Conservation (phyloP, 2,888 invertebrate genomes). For the Pandemis cinnamomeana region DNA sequence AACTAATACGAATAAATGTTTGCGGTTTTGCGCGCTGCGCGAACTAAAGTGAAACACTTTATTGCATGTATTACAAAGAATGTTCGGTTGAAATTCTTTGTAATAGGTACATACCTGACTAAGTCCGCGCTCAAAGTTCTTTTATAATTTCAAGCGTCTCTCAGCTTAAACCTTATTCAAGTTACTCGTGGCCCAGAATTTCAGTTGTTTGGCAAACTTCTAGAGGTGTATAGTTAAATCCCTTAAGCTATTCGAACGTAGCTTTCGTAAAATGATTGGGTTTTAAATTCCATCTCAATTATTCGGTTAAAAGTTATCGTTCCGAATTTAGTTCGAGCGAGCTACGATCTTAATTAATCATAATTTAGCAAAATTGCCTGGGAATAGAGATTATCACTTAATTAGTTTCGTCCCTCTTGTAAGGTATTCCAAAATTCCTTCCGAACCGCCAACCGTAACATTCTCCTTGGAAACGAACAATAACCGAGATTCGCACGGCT, state of each 20-base stretch:
- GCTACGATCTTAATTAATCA: slow-evolving; percentile 28
- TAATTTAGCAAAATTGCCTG: slow-evolving; percentile 33
- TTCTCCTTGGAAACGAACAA: slow-evolving; percentile 56
- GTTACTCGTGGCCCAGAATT: slow-evolving; percentile 5
- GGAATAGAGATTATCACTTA: slow-evolving; percentile 24
- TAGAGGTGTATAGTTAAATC: neutral
- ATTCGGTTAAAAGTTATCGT: slow-evolving; percentile 16
- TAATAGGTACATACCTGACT: neutral
- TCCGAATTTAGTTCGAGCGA: slow-evolving; percentile 16
- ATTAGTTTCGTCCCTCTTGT: slow-evolving; percentile 24
- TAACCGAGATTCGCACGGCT: slow-evolving; percentile 70
- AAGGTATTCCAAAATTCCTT: slow-evolving; percentile 44
- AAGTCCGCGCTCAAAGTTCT: neutral
- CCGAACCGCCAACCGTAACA: slow-evolving; percentile 48
- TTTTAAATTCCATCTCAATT: slow-evolving; percentile 9
- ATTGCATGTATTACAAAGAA: no score
- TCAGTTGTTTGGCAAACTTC: neutral
- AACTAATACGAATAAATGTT: neutral
- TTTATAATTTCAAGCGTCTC: neutral
- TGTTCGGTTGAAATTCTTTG: neutral
- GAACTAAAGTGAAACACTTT: no score
- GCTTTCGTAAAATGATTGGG: slow-evolving; percentile 5
- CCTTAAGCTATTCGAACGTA: neutral
- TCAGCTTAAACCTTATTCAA: neutral
- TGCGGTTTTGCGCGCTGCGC: neutral